A percentile compares a stretch with the other conserved stretches of the same genome.
Evolutionary conservation across 2,888 invertebrate species (phyloP).

Genomic region (Scaptomyza parva): DNA sequence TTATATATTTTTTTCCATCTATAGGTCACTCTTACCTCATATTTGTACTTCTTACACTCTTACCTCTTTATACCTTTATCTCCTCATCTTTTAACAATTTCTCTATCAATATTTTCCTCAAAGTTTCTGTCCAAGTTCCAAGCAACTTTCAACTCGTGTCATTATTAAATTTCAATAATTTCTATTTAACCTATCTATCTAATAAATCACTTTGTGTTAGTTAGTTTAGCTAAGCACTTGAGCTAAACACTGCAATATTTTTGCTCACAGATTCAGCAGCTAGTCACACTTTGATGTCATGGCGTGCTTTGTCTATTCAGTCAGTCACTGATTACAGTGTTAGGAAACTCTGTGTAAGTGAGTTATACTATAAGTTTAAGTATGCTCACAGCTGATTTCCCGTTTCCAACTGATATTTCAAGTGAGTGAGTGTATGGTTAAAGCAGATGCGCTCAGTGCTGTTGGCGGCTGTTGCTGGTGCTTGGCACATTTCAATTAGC

Average conservation of each 20-base stretch:
- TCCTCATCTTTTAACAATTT: too few species aligned
- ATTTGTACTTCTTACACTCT: too few species aligned
- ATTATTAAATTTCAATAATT: neutral
- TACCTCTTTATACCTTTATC: too few species aligned
- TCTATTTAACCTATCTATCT: neutral
- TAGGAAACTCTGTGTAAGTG: conserved; percentile 33
- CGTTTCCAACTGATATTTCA: conserved; percentile 37
- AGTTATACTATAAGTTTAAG: conserved; percentile 20
- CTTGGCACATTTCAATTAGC: conserved; percentile 49
- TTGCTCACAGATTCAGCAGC: conserved; percentile 6
- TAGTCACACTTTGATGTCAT: conserved; percentile 34
- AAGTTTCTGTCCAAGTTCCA: too few species aligned
- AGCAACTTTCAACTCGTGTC: neutral
- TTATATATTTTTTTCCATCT: too few species aligned
- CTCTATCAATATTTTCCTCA: too few species aligned
- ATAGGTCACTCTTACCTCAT: too few species aligned
- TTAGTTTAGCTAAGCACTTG: conserved; percentile 1
- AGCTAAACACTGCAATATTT: neutral
- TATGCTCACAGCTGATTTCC: conserved; percentile 48
- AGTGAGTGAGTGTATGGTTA: conserved; percentile 24
- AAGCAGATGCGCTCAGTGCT: conserved; percentile 49
- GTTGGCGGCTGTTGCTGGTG: conserved; percentile 45
- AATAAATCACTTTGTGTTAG: conserved; percentile 13
- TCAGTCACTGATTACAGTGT: conserved; percentile 41
- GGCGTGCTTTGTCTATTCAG: conserved; percentile 50